Evolutionary conservation across 2,797 vertebrate genomes (phyloP), one percentile per base, ranked within the genome.

Genomic region (Phrynocephalus forsythii): DNA sequence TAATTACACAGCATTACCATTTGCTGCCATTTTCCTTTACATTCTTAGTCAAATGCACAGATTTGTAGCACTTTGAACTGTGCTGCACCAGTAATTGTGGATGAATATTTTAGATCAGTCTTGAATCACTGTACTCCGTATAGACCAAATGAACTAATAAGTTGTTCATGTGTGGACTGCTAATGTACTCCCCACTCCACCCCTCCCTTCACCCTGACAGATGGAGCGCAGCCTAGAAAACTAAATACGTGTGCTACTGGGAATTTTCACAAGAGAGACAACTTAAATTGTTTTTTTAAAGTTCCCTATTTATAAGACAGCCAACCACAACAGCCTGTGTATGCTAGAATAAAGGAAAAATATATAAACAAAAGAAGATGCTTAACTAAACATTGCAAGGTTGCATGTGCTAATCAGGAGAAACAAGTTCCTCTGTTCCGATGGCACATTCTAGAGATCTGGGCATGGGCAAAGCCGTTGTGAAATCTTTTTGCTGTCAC

Each of bases 91-190:
- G 91, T 97, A 97, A 98, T 97, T 96, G 96, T 90, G 94, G 94
- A 96, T 94, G 95, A 97, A 97, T 95, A 96, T 96, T 97, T 97
- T 94, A 96, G 94, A 96, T 95, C 94, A 92, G 96, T 91, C 96
- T 95, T 95, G 95, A 95, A 96, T 95, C 90, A 95, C 92, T 89
- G 91, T 91, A 93, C 90, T 91, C 91, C 93, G 90, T 93, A 90
- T 91, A 88, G 79, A 96, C 95, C 95, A 95, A 95, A 96, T 96
- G 94, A 97, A 95, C 96, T 97, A 97, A 97, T 96, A 96, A 96
- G 94, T 94, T 91, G 91, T 95, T 97, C 96, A 95, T 96, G 97
- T 94, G 89, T 92, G 79, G 96, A 97, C 95, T 97, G 93, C 96
- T 96, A 97, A 97, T 97, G 95, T 44, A 83, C 52, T 93, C 93